A percentile compares a stretch with the other conserved stretches of the same genome.
These are phyloP conservation scores for Hoplostethus mediterraneus DNA, from an alignment of 2,797 vertebrate genomes.

Conservation along the genomic window DNA sequence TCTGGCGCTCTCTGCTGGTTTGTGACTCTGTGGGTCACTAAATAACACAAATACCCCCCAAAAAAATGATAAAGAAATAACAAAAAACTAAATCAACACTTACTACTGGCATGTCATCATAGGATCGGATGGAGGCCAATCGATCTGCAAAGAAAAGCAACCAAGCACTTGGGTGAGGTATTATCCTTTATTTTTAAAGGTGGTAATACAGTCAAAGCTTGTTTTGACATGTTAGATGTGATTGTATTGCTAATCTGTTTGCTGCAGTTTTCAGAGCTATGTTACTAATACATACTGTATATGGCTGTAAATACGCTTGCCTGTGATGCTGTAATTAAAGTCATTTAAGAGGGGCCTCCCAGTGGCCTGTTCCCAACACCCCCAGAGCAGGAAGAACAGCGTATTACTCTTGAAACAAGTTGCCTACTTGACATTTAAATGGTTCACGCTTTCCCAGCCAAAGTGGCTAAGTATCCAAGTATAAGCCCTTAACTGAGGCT, in stretches of 20 bases:
- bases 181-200: too few relatives aligned
- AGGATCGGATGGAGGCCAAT: conserved; percentile 86
- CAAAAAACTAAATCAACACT: conserved; percentile 67
- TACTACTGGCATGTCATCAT: conserved; percentile 90
- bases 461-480: background rate
- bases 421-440: background rate
- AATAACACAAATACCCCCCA: background rate
- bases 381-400: background rate
- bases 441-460: background rate
- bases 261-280: too few relatives aligned
- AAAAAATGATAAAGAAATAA: background rate
- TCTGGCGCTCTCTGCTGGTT: conserved; percentile 71
- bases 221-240: too few relatives aligned
- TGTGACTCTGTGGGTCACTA: background rate
- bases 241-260: too few relatives aligned
- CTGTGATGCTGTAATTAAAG: background rate
- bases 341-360: background rate
- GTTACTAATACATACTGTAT: background rate
- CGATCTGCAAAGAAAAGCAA: conserved; percentile 83
- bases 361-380: background rate
- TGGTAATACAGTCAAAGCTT: too few relatives aligned
- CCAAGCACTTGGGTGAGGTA: too few relatives aligned
- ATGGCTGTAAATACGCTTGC: background rate
- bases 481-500: too few relatives aligned
- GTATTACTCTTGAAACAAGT: background rate